Base-by-base conservation (phyloP, 1,140 invertebrate species). In the Eueides isabella region DNA sequence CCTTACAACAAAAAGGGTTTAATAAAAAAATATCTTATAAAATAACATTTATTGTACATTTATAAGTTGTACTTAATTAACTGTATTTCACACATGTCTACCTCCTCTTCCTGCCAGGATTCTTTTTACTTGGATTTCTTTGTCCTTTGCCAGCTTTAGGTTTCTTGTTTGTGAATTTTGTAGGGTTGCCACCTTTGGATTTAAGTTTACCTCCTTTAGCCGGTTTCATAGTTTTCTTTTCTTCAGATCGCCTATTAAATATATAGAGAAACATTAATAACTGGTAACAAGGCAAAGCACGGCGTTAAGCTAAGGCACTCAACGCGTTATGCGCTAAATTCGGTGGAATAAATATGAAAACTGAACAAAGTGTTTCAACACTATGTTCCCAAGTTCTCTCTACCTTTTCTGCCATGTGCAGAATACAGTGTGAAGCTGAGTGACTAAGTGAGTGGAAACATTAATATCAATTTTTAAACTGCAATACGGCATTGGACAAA, bases 71-170 rank as follows among this genome's bases (percentile, higher is more conserved):
- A 12, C 23, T 26, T 55, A 44, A 19, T 12, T 2, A 48, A 48
- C 41, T n/a, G 14, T 16, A 7, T 7, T 44, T 2, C 11, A 11
- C 7, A 23, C 26, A 26, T 26, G 2, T 67, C 85, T 94, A 95
- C 87, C 95, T 93, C 86, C 95, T 94, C 76, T 96, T 96, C 76
- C 95, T 93, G 9, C 95, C 95, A 28, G 81, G 83, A 61, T 91
- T 90, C 85, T 94, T 94, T 80, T 94, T 95, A 72, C 93, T 94
- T 28, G 94, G 94, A 87, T 95, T 94, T 64, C 95, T 91, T 78
- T 96, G 93, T 11, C 95, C 95, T 80, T 94, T 95, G 19, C 95
- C 95, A 55, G 86, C 95, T 83, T 95, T 95, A 1, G 95, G 95
- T 78, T 95, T 95, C 79, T 94, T 94, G 6, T 85, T 85, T 14